Conservation (phyloP, 2,113 vertebrate species). For the Candoia aspera region DNA sequence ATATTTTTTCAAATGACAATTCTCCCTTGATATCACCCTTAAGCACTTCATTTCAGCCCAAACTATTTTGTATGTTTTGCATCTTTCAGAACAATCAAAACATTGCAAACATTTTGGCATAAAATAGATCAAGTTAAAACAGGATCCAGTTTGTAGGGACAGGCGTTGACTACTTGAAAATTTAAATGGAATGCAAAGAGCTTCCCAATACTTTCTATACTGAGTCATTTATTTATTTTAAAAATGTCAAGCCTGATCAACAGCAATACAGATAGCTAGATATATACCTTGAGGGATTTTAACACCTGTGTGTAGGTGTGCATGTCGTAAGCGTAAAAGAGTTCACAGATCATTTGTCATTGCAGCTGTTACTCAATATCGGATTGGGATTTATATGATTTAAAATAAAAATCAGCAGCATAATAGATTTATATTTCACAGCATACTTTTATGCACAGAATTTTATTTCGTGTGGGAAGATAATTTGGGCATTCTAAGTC, state of each 20-base stretch:
- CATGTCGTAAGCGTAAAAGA: conserved; percentile 28
- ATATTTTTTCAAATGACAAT: neutral
- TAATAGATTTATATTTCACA: conserved; percentile 19
- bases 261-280: neutral
- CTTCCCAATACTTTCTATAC: neutral
- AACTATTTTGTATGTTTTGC: neutral
- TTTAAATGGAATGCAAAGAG: conserved; percentile 28
- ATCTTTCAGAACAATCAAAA: neutral
- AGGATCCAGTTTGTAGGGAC: conserved; percentile 3
- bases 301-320: conserved; percentile 37
- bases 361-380: conserved; percentile 36
- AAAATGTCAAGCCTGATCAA: neutral
- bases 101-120: neutral
- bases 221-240: neutral
- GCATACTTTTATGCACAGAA: neutral
- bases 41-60: neutral
- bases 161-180: conserved; percentile 5
- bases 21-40: neutral
- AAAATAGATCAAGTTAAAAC: conserved; percentile 25
- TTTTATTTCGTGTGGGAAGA: neutral
- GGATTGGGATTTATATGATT: conserved; percentile 15
- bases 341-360: conserved; percentile 33
- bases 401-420: conserved; percentile 18
- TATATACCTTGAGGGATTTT: neutral
- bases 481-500: neutral